Conservation (phyloP, 2,113 vertebrate genomes). For the Nicator chloris region DNA sequence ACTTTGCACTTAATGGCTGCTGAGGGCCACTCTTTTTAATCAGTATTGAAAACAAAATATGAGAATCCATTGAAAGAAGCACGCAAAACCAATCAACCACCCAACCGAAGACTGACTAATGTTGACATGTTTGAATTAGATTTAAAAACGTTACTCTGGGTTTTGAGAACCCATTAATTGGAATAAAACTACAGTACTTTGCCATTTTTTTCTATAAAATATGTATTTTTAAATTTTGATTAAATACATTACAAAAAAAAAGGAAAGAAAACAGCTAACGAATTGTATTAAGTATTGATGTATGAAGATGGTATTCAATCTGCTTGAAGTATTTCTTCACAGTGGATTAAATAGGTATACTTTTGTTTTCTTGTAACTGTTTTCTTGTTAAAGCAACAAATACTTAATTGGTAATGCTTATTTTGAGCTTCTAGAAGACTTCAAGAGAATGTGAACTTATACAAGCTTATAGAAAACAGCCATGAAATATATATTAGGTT, state of each 20-base stretch:
- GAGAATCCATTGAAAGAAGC: slow-evolving; percentile 58
- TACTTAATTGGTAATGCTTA: slow-evolving; percentile 76
- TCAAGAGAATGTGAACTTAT: slow-evolving; percentile 52
- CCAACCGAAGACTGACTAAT: slow-evolving; percentile 64
- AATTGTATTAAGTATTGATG: slow-evolving; percentile 76
- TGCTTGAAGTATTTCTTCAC: slow-evolving; percentile 79
- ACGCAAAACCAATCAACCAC: not conserved
- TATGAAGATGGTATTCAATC: slow-evolving; percentile 75
- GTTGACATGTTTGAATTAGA: slow-evolving; percentile 76
- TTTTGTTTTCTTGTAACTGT: slow-evolving; percentile 79
- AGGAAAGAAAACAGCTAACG: slow-evolving; percentile 75
- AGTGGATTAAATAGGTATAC: slow-evolving; percentile 79
- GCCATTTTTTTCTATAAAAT: slow-evolving; percentile 78
- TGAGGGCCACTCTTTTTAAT: slow-evolving; percentile 66
- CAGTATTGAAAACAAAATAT: slow-evolving; percentile 73
- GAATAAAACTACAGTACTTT: slow-evolving; percentile 76
- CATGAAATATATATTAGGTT: slow-evolving; percentile 92
- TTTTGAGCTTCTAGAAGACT: slow-evolving; percentile 72
- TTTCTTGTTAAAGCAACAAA: slow-evolving; percentile 72
- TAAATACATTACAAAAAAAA: slow-evolving; percentile 73
- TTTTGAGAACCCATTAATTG: slow-evolving; percentile 72
- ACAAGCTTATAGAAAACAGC: slow-evolving; percentile 83
- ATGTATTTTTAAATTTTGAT: slow-evolving; percentile 77
- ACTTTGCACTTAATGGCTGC: slow-evolving; percentile 90
- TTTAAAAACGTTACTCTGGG: slow-evolving; percentile 69